A percentile compares a stretch with the other conserved stretches of the same genome.
These are phyloP conservation scores for Saimiri boliviensis DNA, from an alignment of 2,113 vertebrate genomes.

Conservation along the genomic window DNA sequence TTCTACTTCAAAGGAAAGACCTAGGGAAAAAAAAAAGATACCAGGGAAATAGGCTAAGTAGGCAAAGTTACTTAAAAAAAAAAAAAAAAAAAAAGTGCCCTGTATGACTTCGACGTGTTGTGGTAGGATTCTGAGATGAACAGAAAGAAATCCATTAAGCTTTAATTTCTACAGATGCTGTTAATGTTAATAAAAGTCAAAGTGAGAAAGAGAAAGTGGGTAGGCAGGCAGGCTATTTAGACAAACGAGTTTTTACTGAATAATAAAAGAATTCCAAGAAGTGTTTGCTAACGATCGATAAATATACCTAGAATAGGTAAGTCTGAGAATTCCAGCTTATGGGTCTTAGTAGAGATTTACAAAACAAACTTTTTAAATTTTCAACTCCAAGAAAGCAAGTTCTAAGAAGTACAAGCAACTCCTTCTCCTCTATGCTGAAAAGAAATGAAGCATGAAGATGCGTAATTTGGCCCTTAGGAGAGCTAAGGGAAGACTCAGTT, in stretches of 20 bases:
- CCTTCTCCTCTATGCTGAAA: conserved; percentile 17
- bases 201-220: conserved; percentile 37
- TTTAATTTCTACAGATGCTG: conserved; percentile 48
- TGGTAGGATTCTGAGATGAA: conserved; percentile 21
- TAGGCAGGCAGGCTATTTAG: background rate
- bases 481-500: background rate
- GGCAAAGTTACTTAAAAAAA: conserved; percentile 45
- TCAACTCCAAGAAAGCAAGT: conserved; percentile 27
- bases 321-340: background rate
- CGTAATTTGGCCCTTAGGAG: conserved; percentile 12
- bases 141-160: conserved; percentile 51
- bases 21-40: conserved; percentile 48
- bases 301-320: background rate
- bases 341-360: conserved; percentile 21
- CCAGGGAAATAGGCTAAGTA: conserved; percentile 38
- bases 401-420: conserved; percentile 32
- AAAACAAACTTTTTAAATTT: conserved; percentile 16
- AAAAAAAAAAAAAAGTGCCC: background rate
- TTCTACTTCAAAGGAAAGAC: conserved; percentile 67
- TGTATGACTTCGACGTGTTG: background rate
- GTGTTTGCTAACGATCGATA: conserved; percentile 15
- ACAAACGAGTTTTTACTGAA: conserved; percentile 10
- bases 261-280: conserved; percentile 43
- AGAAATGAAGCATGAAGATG: background rate
- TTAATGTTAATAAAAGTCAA: conserved; percentile 64